Base-by-base conservation (phyloP, 2,888 invertebrate species). In the Lasioglossum zephyrum region DNA sequence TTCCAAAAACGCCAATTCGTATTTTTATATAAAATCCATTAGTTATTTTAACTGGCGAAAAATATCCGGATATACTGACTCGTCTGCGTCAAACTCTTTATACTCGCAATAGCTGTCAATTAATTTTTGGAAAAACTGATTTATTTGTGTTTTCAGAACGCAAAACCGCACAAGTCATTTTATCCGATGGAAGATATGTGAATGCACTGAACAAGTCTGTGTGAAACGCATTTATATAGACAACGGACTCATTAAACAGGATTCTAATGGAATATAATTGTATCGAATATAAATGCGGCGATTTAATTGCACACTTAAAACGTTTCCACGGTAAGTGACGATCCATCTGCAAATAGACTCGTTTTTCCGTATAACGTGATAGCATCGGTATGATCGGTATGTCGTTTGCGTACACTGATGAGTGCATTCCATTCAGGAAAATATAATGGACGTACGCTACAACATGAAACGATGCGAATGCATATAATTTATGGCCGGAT, bases 381-480 rank as follows among this genome's bases (percentile, higher is more conserved):
- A 78, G 72, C 57, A 49, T 66, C 78, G 73, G 72, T 36, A 81
- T 39, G 79, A 88, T 88, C 79, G 88, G 88, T 85, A 89, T 87
- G 81, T 75, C 85, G 82, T 81, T 88, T 85, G 76, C 63, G 69
- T 49, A 81, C 72, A 53, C 60, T 73, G 80, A 70, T 73, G 76
- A 69, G 49, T 60, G 73, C 75, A 84, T 88, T 86, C 72, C 84
- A 49, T 47, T 66, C 53, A 72, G 66, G 18, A 36, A 41, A 22
- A 73, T 69, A 49, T 77, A 79, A 36, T 49, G 16, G 66, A 31
- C 26, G 39, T 18, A n/a, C 31, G 49, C 39, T 60, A 73, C 72
- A 36, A 77, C 53, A 80, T 86, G 84, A 88, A 88, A 85, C 85
- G 77, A 75, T 82, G 87, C 66, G 77, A 87, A 75, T 78, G 88